Evolutionary conservation across 2,113 vertebrate species (phyloP).

Genomic region (Romanogobio albipinnatus): DNA sequence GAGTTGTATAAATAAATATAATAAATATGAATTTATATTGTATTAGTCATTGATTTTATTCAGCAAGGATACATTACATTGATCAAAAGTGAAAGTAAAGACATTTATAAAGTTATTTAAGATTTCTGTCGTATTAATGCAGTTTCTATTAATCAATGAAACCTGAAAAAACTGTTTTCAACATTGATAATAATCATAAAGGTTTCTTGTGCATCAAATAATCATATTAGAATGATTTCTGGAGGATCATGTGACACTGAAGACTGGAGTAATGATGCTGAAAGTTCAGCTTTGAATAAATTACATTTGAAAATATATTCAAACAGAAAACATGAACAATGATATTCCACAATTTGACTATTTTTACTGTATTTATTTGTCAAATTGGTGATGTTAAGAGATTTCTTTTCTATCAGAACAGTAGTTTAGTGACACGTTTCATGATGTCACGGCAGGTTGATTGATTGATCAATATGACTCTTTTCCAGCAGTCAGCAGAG

Average conservation of each 20-base stretch:
- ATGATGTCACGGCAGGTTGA: neutral
- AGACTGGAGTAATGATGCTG: neutral
- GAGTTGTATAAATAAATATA: no score
- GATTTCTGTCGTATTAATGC: no score
- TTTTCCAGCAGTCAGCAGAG: conserved; percentile 84
- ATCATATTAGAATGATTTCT: no score
- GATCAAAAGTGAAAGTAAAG: no score
- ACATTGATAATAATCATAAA: neutral
- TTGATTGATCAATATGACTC: conserved; percentile 52
- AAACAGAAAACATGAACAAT: neutral
- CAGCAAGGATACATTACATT: no score
- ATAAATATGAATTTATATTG: no score
- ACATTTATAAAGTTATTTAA: no score
- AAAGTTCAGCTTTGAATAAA: neutral
- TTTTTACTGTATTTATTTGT: neutral
- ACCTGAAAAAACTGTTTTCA: no score
- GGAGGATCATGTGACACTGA: neutral
- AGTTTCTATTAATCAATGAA: no score
- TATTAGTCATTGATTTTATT: no score
- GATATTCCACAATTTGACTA: neutral
- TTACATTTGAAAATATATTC: neutral
- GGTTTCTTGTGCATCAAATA: neutral
- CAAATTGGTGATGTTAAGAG: neutral
- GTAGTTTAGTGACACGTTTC: no score
- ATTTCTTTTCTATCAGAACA: neutral